Evolutionary conservation across 2,888 invertebrate species (phyloP).

Genomic region (Oxytorus armatus): DNA sequence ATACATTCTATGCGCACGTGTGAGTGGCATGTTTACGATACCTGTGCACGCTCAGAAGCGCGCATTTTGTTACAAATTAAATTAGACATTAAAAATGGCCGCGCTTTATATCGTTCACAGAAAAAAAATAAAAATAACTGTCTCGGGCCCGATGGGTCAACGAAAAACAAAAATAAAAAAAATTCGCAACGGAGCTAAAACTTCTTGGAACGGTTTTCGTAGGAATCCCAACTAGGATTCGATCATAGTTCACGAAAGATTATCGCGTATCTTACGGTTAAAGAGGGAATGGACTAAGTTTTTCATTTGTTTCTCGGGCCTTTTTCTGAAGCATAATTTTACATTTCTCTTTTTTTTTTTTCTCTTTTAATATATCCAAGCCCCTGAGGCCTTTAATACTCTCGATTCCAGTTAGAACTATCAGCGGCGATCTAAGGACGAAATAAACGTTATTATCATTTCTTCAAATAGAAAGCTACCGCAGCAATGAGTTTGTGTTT

Average conservation of each 20-base stretch:
- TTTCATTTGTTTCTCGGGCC: conserved; percentile 27
- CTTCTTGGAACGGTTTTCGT: conserved; percentile 40
- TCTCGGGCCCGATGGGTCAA: conserved; percentile 39
- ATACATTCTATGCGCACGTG: conserved; percentile 60
- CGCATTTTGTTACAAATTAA: conserved; percentile 22
- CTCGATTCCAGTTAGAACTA: conserved; percentile 39
- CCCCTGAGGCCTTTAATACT: conserved; percentile 42
- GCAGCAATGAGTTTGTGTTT: conserved; percentile 27
- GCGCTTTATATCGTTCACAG: conserved; percentile 30
- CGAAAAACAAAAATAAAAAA: conserved; percentile 24
- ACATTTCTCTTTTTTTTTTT: conserved; percentile 5
- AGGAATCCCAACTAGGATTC: conserved; percentile 27
- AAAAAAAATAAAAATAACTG: conserved; percentile 35
- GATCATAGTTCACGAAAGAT: conserved; percentile 36
- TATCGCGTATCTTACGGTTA: conserved; percentile 47
- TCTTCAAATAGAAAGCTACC: conserved; percentile 31
- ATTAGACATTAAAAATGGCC: conserved; percentile 56
- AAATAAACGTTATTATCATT: conserved; percentile 29
- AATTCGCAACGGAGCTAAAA: conserved; percentile 16
- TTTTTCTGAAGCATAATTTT: conserved; percentile 32
- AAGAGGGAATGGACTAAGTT: conserved; percentile 66
- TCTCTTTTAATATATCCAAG: conserved; percentile 15
- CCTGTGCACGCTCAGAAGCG: conserved; percentile 42
- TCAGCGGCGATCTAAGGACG: conserved; percentile 39
- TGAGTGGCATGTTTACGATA: conserved; percentile 42